Evolutionary conservation across 1,140 invertebrate species (phyloP).

Genomic region (Uloborus diversus): DNA sequence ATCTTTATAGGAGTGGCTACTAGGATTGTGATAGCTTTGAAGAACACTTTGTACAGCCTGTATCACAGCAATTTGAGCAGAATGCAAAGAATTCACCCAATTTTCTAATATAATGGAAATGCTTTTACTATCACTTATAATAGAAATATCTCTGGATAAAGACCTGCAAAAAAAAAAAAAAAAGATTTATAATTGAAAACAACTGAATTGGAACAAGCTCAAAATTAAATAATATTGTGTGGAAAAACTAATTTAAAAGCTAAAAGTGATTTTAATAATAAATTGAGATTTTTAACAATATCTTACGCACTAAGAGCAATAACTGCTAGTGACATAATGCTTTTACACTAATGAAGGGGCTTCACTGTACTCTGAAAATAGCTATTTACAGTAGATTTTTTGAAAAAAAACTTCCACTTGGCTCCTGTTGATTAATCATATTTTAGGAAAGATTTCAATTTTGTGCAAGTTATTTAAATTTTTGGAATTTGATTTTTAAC

Average conservation of each 20-base stretch:
- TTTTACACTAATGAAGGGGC: too few relatives aligned
- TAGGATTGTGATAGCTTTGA: slow-evolving; percentile 34
- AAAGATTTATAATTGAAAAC: neutral
- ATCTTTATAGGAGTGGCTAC: slow-evolving; percentile 47
- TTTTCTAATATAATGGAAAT: slow-evolving; percentile 14
- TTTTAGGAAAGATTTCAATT: too few relatives aligned
- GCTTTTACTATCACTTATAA: slow-evolving; percentile 33
- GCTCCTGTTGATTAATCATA: too few relatives aligned
- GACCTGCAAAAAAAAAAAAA: slow-evolving; percentile 21
- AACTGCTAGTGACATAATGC: too few relatives aligned
- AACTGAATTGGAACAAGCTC: neutral
- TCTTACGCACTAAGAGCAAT: too few relatives aligned
- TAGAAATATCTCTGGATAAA: slow-evolving; percentile 27
- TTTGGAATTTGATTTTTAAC: too few relatives aligned
- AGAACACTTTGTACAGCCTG: slow-evolving; percentile 11
- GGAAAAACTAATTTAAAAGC: neutral
- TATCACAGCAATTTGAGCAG: slow-evolving; percentile 31
- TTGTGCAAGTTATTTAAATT: too few relatives aligned
- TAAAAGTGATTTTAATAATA: neutral
- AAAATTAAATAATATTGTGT: neutral
- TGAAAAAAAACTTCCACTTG: too few relatives aligned
- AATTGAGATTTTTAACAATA: neutral
- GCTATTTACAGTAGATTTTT: too few relatives aligned
- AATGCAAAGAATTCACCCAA: slow-evolving; percentile 44
- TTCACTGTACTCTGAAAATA: too few relatives aligned